Evolutionary conservation across 1,140 invertebrate genomes (phyloP).

Genomic region (Temnothorax curvispinosus): DNA sequence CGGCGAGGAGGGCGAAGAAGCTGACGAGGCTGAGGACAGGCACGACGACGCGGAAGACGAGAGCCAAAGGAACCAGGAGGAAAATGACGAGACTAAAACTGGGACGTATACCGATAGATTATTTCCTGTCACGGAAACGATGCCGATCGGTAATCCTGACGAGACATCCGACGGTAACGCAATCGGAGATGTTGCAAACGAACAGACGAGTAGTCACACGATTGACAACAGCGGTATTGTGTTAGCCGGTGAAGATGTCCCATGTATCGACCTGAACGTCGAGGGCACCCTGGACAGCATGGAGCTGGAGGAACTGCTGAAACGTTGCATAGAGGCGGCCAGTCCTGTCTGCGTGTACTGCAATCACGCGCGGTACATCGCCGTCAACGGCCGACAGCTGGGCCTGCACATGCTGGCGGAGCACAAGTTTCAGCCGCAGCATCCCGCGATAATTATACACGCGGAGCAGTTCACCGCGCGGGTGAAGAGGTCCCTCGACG

Average conservation of each 20-base stretch:
- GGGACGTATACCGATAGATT: neutral
- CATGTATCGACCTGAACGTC: constrained; percentile 90
- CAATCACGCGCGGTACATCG: constrained; percentile 92
- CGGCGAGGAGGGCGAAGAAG: constrained; percentile 52
- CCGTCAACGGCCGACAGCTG: constrained; percentile 92
- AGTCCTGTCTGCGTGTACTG: constrained; percentile 92
- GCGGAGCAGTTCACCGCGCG: constrained; percentile 89
- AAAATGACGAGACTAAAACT: neutral
- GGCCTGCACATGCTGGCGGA: constrained; percentile 91
- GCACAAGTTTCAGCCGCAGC: constrained; percentile 90
- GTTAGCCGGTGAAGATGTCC: constrained; percentile 88
- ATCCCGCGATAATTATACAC: constrained; percentile 83
- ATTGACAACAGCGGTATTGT: constrained; percentile 75
- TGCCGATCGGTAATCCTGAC: neutral
- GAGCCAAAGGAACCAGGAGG: neutral
- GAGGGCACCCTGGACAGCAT: constrained; percentile 91
- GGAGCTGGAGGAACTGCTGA: constrained; percentile 89
- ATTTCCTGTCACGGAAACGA: neutral
- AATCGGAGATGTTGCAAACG: constrained; percentile 3
- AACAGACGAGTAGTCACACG: neutral
- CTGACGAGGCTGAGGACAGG: constrained; percentile 48
- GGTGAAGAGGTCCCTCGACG: constrained; percentile 88
- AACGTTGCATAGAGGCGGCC: constrained; percentile 90
- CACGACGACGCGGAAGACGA: neutral
- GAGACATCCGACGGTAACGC: constrained; percentile 8